Evolutionary conservation across 2,113 vertebrate genomes (phyloP), one percentile per base, ranked within the genome.

Genomic region (Syngnathus scovelli): DNA sequence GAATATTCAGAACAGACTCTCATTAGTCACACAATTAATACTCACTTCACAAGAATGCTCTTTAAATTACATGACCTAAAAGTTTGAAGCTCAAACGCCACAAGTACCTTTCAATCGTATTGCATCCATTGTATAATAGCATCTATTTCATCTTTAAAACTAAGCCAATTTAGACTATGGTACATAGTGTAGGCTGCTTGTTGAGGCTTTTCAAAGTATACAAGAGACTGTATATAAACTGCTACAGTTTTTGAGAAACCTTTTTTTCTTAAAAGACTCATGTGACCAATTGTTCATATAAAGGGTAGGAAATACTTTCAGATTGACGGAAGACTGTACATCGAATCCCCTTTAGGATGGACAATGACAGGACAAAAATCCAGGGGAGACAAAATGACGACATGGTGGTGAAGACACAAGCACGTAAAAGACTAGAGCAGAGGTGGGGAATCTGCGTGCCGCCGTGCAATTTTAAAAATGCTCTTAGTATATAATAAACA

Each of bases 1-100:
- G 94, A 95, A 95, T 96, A 96, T 94, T 95, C 90, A 95, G 93
- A 95, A 98, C 94, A 98, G 93, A 96, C 94, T 94, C 92, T 88
- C 89, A 91, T 91, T 97, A 95, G 94, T 96, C 95, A 96, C 95
- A 96, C 92, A 90, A 91, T 87, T 92, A 97, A 96, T 96, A 98
- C 94, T 95, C 95, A 95, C 93, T 94, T 96, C 93, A 98, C 94
- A 94, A 94, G 94, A 96, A 91, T 87, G 91, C 71, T 85, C 89
- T 44, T 91, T 91, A 89, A 90, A 91, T 91, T 90, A 91, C 89
- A 90, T 90, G 85, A 90, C 85, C 86, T 84, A 89, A 62, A 33
- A 87, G 87, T 90, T 83, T 86, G 86, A 84, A 90, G 85, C 87
- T 86, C 84, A 94, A 91, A 93, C 93, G 90, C 90, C 76, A 91